Evolutionary conservation across 2,888 invertebrate species (phyloP), one percentile per base, ranked within the genome.

Genomic region (Octonoba sinensis): DNA sequence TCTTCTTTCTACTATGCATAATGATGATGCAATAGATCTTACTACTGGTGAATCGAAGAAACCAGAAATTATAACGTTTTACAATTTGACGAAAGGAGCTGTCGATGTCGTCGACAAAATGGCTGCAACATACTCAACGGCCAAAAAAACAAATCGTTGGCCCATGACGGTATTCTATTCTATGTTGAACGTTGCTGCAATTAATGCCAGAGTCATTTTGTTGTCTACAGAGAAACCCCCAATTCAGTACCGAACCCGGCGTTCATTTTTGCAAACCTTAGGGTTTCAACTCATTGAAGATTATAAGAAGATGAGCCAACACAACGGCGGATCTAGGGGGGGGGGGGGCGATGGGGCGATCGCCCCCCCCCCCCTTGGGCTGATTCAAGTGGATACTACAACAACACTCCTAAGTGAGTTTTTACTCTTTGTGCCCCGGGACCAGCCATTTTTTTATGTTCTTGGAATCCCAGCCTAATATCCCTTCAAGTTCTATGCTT

Each of bases 91-190:
- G 6, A 60, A 27, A 27, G 59, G 13, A 60, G 59, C 27, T 16
- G 59, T 60, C 4, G 13, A 27, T 24, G 15, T 15, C n/a, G 16
- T 56, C 12, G 44, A 56, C 11, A 56, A 67, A 67, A 67, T 67
- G 67, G 56, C 56, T n/a, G 67, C 16, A 18, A n/a, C 13, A 0
- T 67, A 67, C 24, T 18, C 44, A 22, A 66, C 66, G n/a, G 49
- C 51, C 11, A n/a, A 51, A 3, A 67, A n/a, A 36, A 49, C 56
- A 24, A 67, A 67, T 36, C 11, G 67, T 0, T 36, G 54, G 67
- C 67, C 67, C n/a, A 51, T 67, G 54, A 44, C 36, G 18, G 36
- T 67, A 56, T 56, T 67, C 12, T 56, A 36, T 56, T 67, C 49
- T 3, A 44, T 36, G 27, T 18, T 67, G 54, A 67, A 56, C 27